Base-by-base conservation (phyloP, 1,140 invertebrate genomes). In the Magallana gigas region DNA sequence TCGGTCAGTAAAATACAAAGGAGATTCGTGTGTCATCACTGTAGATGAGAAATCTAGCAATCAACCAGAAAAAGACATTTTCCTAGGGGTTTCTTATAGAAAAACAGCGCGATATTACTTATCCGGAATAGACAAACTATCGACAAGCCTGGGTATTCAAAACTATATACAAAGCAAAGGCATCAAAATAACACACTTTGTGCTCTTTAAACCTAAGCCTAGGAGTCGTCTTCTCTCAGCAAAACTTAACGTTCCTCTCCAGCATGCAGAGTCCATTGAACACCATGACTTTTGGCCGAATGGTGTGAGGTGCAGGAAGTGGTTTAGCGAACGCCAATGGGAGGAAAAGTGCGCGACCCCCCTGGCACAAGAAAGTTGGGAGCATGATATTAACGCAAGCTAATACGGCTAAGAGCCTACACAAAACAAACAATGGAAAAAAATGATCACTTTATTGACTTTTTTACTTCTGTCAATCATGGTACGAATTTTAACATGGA, bases 321-420 rank as follows among this genome's bases (percentile, higher is more conserved):
- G 85, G 85, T 14, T 82, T 4, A 86, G 64, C 59, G 56, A 81
- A 8, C n/a, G 85, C n/a, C 8, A 80, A 18, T 86, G 85, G 76
- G 18, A 81, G 80, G 80, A 81, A 48, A 12, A 59, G 0, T 81
- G 4, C 71, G 29, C 29, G 23, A 29, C 16, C 16, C 57, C 18
- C 3, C 58, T 57, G 60, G 71, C 56, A n/a, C 59, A 16, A 11
- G 18, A 16, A 18, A 29, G 60, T 48, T 60, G 11, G 16, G 36
- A 36, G 36, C 36, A 36, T 36, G 3, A 36, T 1, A n/a, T 29
- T 16, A 86, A 60, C 82, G 68, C 23, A 56, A 4, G n/a, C 12
- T 56, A 23, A 9, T 18, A 18, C 18, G 29, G 76, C 8, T 23
- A 80, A 12, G 23, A 0, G 36, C 36, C 36, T 82, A 60, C 11